A percentile compares a stretch with the other conserved stretches of the same genome.
phyloP scores from a whole-genome alignment of 2,797 vertebrate species.

The Decapterus maruadsi region DNA sequence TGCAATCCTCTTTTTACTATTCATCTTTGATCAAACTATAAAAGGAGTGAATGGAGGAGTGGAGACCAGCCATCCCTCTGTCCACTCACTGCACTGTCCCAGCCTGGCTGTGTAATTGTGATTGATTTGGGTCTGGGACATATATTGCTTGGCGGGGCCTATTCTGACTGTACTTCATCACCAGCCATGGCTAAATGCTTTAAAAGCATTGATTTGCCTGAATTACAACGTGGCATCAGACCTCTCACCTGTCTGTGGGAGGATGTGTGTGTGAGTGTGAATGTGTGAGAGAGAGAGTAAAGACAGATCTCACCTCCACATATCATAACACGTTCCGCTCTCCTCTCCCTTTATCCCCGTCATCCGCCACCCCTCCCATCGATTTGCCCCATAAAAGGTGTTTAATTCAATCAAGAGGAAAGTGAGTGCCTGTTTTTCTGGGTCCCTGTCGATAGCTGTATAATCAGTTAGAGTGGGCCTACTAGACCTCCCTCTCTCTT shows the following conservation, averaged over 20 bases:
- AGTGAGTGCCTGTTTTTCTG: slow-evolving; percentile 96
- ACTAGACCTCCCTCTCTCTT: slow-evolving; percentile 29
- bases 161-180: slow-evolving; percentile 97
- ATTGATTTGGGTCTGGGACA: slow-evolving; percentile 89
- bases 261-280: slow-evolving; percentile 21
- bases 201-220: slow-evolving; percentile 97
- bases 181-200: slow-evolving; percentile 93
- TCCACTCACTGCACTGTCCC: slow-evolving; percentile 64
- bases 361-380: slow-evolving; percentile 85
- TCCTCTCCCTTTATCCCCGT: slow-evolving; percentile 54
- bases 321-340: slow-evolving; percentile 82
- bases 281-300: slow-evolving; percentile 63
- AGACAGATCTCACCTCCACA: slow-evolving; percentile 91
- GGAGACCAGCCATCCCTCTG: slow-evolving; percentile 73
- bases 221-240: slow-evolving; percentile 91
- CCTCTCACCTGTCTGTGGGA: slow-evolving; percentile 73
- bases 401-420: slow-evolving; percentile 98
- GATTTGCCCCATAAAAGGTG: slow-evolving; percentile 96
- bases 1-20: slow-evolving; percentile 55
- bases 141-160: slow-evolving; percentile 92
- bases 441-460: slow-evolving; percentile 94
- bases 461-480: slow-evolving; percentile 94
- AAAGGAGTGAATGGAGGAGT: slow-evolving; percentile 63
- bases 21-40: slow-evolving; percentile 76
- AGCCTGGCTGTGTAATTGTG: slow-evolving; percentile 86